Base-by-base conservation (phyloP, 1,140 invertebrate genomes). In the Vanessa tameamea region DNA sequence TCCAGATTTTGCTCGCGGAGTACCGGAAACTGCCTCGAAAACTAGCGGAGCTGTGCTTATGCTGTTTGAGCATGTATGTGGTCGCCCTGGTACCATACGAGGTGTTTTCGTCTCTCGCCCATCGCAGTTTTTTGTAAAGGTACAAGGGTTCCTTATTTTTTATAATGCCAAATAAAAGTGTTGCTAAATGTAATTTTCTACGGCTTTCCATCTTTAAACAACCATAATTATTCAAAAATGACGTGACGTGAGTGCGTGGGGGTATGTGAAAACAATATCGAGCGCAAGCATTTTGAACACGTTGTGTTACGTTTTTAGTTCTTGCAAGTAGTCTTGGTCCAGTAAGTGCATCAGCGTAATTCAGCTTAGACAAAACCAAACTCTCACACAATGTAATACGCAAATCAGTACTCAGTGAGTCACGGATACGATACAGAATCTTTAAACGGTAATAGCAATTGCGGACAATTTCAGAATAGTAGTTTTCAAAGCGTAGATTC, bases 401-500 rank as follows among this genome's bases (percentile, higher is more conserved):
- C 47, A 76, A 16, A 5, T 59, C 31, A 13, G 59, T 16, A 55
- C 43, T 69, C 11, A 76, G 14, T n/a, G 57, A 74, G 31, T 69
- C 43, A 47, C 68, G 68, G 48, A 78, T 67, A 7, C 43, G 64
- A 50, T 78, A 76, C 15, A 78, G 12, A 14, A 73, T 16, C 64
- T 76, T 79, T 15, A 76, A 20, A 14, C 74, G 55, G 43, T 76
- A 76, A 61, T 72, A 79, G 15, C 74, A 73, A 23, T 71, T 76
- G 9, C 61, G 72, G 15, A 63, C 72, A 20, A 64, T 26, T 12
- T 66, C 48, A 31, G 13, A n/a, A 15, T 72, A 51, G 26, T 74
- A 68, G 9, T 68, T 59, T 48, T 78, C 71, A 61, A 77, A 77
- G n/a, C 69, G 70, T 12, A 77, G 26, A 31, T 31, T 31, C 26